Evolutionary conservation across 2,888 invertebrate species (phyloP), one percentile per base, ranked within the genome.

Genomic region (Scrobipalpa atriplicella): DNA sequence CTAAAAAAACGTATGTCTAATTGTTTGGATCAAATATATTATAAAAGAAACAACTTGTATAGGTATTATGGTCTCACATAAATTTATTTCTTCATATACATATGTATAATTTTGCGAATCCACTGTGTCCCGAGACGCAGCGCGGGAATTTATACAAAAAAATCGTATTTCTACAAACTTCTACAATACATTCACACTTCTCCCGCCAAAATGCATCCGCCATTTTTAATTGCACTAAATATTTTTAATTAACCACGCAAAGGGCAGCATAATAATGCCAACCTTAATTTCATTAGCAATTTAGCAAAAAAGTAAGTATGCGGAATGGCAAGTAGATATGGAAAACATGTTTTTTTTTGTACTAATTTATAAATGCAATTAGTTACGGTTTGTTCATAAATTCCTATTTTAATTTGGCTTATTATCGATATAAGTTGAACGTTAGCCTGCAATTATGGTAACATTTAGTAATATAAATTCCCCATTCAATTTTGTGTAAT

Each of bases 21-120:
- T 29, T 5, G 29, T 29, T 29, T 29, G 5, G 29, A 29, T 29
- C 5, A 29, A 29, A 5, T 7, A 52, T 21, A 58, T 18, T 1
- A 18, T 58, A 11, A 36, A 58, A 43, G 13, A 13, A 21, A 54
- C 19, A n/a, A n/a, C n/a, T n/a, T n/a, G n/a, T 16, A 72, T 69
- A 69, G 71, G 70, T 69, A 70, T 71, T 85, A 88, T 89, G 89
- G 89, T 91, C 86, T 92, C 91, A 92, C 92, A 92, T 92, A 92
- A 89, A 91, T 92, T 91, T 92, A 91, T 91, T 92, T 90, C 88
- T 86, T 85, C 92, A 92, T 92, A 92, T 92, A 92, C 91, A 92
- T 92, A 92, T 92, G 91, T 92, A 92, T 91, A 92, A 89, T 89
- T 86, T 86, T 89, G 89, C 92, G 92, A 92, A 92, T 91, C 91